Conservation (phyloP, 1,140 invertebrate genomes). For the Oreohelix idahoensis region DNA sequence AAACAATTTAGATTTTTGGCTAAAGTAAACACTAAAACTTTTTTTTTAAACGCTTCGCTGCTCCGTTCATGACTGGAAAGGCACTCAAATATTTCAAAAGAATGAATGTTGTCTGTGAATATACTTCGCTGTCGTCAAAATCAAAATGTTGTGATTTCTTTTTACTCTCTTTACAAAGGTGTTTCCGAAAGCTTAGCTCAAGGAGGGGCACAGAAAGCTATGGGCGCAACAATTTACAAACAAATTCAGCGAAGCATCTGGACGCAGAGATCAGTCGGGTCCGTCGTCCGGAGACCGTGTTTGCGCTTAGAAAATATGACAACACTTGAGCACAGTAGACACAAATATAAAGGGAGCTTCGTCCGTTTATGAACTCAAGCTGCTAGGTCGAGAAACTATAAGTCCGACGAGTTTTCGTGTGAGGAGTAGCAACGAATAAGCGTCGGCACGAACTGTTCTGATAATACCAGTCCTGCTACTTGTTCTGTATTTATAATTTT, state of each 20-base stretch:
- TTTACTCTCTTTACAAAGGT: no score
- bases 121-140: no score
- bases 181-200: slow-evolving; percentile 2
- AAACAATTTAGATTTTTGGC: no score
- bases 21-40: no score
- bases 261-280: background rate
- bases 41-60: no score
- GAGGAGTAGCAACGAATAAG: background rate
- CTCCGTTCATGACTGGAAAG: no score
- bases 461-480: background rate
- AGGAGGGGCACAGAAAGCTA: background rate
- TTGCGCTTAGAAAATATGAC: background rate
- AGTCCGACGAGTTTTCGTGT: slow-evolving; percentile 8
- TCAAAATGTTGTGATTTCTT: no score
- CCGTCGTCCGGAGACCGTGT: background rate
- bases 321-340: background rate
- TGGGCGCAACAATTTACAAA: background rate
- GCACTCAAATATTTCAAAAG: no score
- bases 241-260: background rate
- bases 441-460: background rate
- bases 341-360: background rate
- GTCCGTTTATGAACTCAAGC: background rate
- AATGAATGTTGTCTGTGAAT: no score
- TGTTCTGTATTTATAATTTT: background rate
- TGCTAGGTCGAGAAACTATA: background rate